phyloP scores from a whole-genome alignment of 2,113 vertebrate species.

The Pluvialis apricaria region DNA sequence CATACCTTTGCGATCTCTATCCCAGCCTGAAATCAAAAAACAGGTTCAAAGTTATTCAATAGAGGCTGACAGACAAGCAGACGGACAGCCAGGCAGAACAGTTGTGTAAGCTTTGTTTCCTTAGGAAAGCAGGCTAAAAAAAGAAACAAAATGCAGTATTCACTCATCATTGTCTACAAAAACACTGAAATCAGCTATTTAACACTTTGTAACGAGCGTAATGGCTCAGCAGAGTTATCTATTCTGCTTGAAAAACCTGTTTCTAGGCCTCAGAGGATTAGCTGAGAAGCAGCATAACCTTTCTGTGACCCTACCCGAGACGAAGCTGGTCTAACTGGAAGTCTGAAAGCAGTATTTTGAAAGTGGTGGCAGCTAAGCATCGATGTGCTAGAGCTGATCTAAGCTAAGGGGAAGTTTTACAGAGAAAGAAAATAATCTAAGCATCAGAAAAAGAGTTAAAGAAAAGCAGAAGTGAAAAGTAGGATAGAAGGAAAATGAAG shows the following conservation, averaged over 20 bases:
- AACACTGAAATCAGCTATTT: slow-evolving; percentile 68
- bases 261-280: slow-evolving; percentile 65
- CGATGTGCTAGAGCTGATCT: background rate
- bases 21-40: background rate
- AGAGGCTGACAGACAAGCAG: slow-evolving; percentile 40
- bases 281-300: slow-evolving; percentile 49
- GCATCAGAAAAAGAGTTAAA: background rate
- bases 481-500: background rate
- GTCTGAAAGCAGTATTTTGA: slow-evolving; percentile 15
- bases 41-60: slow-evolving; percentile 49
- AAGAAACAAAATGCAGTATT: slow-evolving; percentile 54
- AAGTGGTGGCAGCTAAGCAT: background rate
- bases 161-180: slow-evolving; percentile 54
- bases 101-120: slow-evolving; percentile 63
- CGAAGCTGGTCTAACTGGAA: slow-evolving; percentile 59
- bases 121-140: slow-evolving; percentile 62
- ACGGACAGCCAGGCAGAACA: slow-evolving; percentile 20
- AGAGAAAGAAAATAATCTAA: background rate
- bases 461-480: background rate
- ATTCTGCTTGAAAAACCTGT: slow-evolving; percentile 68
- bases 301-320: background rate
- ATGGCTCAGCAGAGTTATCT: slow-evolving; percentile 63
- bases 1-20: background rate
- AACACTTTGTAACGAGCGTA: slow-evolving; percentile 42
- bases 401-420: background rate